Evolutionary conservation across 2,113 vertebrate genomes (phyloP).

Genomic region (Misgurnus mizolepis): DNA sequence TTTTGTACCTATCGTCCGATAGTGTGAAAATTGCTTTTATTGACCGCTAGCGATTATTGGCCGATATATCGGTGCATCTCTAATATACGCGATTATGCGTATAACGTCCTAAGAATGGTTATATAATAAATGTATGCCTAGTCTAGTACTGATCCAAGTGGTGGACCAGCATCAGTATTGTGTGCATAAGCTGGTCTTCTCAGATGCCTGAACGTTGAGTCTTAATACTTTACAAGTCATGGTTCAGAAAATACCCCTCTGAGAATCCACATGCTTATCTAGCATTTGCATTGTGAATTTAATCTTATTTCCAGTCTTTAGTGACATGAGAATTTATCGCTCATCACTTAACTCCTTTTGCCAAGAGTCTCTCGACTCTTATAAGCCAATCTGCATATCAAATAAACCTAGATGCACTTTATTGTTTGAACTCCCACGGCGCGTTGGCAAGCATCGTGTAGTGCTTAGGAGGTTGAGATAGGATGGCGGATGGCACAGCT

Average conservation of each 20-base stretch:
- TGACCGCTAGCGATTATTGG: too few relatives aligned
- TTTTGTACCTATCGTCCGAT: too few relatives aligned
- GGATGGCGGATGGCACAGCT: slow-evolving; percentile 12
- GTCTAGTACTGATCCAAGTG: too few relatives aligned
- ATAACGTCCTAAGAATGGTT: too few relatives aligned
- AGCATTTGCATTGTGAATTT: neutral
- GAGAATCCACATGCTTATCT: slow-evolving; percentile 14
- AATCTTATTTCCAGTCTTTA: neutral
- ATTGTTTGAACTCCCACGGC: slow-evolving; percentile 53
- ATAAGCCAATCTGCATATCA: slow-evolving; percentile 55
- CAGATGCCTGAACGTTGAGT: neutral
- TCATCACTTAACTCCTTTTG: neutral
- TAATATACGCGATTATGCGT: too few relatives aligned
- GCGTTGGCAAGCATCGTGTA: slow-evolving; percentile 56
- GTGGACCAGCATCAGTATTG: too few relatives aligned
- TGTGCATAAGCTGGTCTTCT: neutral
- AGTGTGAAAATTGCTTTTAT: too few relatives aligned
- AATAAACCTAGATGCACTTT: slow-evolving; percentile 33
- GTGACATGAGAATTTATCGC: neutral
- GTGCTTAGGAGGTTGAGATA: neutral
- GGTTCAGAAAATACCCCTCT: too few relatives aligned
- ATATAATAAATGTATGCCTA: too few relatives aligned
- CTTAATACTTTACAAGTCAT: neutral
- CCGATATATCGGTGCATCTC: too few relatives aligned
- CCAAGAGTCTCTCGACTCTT: neutral